Percentiles rank a stretch among this genome's conserved stretches.
Evolutionary conservation across 2,797 vertebrate species (phyloP).

Genomic region (Ceryle rudis): DNA sequence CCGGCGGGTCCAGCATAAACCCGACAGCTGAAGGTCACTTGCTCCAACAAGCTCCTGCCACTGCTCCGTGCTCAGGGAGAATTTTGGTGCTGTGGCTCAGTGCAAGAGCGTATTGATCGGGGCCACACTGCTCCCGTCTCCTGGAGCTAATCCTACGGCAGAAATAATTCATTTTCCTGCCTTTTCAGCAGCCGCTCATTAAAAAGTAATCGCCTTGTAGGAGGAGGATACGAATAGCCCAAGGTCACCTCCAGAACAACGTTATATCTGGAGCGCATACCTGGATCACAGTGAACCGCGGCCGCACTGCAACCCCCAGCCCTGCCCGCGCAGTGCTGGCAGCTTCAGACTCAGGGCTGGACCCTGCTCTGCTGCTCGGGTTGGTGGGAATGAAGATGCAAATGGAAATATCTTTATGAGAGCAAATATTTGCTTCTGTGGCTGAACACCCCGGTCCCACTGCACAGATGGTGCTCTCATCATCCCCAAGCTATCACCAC

Average conservation of each 20-base stretch:
- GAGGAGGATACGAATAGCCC: neutral
- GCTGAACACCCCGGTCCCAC: fast-evolving
- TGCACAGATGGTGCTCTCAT: fast-evolving
- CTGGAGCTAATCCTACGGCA: neutral
- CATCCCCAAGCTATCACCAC: neutral
- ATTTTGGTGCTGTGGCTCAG: neutral
- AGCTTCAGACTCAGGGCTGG: too few species aligned
- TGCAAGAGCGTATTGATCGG: fast-evolving
- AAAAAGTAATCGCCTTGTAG: conserved; percentile 30
- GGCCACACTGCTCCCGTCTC: neutral
- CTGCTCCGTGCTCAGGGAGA: neutral
- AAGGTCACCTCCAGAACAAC: neutral
- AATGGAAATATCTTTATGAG: neutral
- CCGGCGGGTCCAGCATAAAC: neutral
- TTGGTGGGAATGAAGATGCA: neutral
- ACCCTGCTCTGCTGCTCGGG: neutral
- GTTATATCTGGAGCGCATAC: neutral
- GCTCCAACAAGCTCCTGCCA: neutral
- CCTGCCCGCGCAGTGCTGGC: neutral
- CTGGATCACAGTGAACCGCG: neutral
- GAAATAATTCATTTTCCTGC: conserved; percentile 39
- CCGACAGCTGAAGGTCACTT: neutral
- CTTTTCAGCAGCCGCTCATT: conserved; percentile 36
- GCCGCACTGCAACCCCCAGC: neutral
- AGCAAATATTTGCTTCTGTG: neutral